These are phyloP conservation scores for Bemisia tabaci DNA, from an alignment of 1,140 invertebrate species.

Conservation along the genomic window DNA sequence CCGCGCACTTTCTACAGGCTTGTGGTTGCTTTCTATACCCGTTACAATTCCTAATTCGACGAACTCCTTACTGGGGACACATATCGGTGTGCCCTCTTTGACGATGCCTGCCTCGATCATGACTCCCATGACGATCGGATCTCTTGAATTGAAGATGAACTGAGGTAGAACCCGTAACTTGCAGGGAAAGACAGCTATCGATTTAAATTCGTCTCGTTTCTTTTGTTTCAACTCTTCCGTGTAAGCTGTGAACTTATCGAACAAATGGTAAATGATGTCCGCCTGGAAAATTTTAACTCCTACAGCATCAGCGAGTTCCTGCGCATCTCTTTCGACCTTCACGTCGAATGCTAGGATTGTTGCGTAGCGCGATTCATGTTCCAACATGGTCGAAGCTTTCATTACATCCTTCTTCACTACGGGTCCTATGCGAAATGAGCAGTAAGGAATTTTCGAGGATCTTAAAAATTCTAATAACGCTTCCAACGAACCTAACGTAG, in stretches of 20 bases:
- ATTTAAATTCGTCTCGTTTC: slow-evolving; percentile 89
- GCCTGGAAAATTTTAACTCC: slow-evolving; percentile 97
- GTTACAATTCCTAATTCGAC: slow-evolving; percentile 88
- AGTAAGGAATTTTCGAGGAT: slow-evolving; percentile 93
- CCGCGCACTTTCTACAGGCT: slow-evolving; percentile 80
- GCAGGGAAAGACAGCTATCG: slow-evolving; percentile 96
- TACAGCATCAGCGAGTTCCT: slow-evolving; percentile 86
- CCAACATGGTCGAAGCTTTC: slow-evolving; percentile 98
- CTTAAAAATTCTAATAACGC: slow-evolving; percentile 91
- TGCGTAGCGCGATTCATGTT: slow-evolving; percentile 94
- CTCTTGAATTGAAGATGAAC: slow-evolving; percentile 92
- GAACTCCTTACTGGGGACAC: slow-evolving; percentile 94
- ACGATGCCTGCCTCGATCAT: slow-evolving; percentile 90
- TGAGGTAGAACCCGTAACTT: slow-evolving; percentile 59
- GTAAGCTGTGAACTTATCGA: slow-evolving; percentile 93
- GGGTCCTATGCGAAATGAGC: slow-evolving; percentile 96
- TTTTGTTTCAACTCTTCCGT: slow-evolving; percentile 84
- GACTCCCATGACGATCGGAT: slow-evolving; percentile 95
- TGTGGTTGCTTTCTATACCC: slow-evolving; percentile 81
- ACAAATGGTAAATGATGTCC: slow-evolving; percentile 99
- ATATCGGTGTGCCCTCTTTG: slow-evolving; percentile 91
- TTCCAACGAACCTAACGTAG: slow-evolving; percentile 94
- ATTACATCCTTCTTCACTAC: slow-evolving; percentile 99
- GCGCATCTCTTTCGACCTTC: slow-evolving; percentile 92
- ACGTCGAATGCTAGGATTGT: slow-evolving; percentile 99